Evolutionary conservation across 2,888 invertebrate species (phyloP), one percentile per base, ranked within the genome.

Genomic region (Biston stratarius): DNA sequence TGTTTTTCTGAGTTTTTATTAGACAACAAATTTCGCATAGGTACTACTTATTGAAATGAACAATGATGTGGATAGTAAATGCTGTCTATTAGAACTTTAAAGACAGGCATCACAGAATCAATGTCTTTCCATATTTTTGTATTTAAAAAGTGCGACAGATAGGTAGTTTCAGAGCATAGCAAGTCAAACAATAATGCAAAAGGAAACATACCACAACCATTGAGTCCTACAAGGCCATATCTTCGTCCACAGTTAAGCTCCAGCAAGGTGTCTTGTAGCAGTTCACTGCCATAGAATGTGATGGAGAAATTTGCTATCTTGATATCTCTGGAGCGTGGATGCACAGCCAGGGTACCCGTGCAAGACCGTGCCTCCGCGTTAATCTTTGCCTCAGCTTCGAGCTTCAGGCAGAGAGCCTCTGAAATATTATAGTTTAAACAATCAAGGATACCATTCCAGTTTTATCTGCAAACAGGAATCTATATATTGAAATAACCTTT

Each of bases 161-260:
- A n/a, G n/a, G n/a, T 24, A n/a, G 14, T 14, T 3, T 5, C n/a
- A 45, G 14, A 14, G 7, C n/a, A 14, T 14, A 45, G 14, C 14
- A 6, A 14, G 6, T n/a, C 15, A 47, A 47, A 47, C 24, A 24
- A 24, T 15, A 14, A 24, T n/a, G 8, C 8, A 8, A 47, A 14
- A 14, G 5, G 47, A 7, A 47, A 88, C 95, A 82, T 91, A 95
- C 99, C 99, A 87, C 98, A 98, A 76, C 99, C 99, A 90, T 99
- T 99, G n/a, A 98, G 95, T 61, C 99, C 99, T 77, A 99, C 96
- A 10, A 99, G 95, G 77, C 99, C 99, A 88, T 99, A 99, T 78
- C 99, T 95, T 74, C 99, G 95, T 0, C 99, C 99, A 89, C 98
- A 98, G 94, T 99, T 99, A 90, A 99, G 95, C 93, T 99, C 99